A percentile compares a stretch with the other conserved stretches of the same genome.
Conservation (phyloP, 1,140 invertebrate species). For the Leguminivora glycinivorella region DNA sequence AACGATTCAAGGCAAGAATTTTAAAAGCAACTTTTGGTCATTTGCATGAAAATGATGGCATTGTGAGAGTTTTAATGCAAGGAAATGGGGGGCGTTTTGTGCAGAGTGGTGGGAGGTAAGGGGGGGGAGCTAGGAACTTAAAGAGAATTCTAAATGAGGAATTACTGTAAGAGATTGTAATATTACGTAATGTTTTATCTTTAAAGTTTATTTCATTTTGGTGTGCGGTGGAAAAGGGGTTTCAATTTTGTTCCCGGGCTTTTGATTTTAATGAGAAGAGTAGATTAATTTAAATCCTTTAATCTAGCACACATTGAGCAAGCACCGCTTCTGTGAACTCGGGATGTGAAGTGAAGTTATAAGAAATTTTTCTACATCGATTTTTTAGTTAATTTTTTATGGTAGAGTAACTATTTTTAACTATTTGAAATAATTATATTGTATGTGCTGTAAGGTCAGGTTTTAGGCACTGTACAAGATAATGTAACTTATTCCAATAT, state of each 20-base stretch:
- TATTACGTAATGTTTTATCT: neutral
- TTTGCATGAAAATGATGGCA: slow-evolving; percentile 25
- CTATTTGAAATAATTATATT: too few relatives aligned
- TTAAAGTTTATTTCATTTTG: neutral
- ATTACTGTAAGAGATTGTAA: neutral
- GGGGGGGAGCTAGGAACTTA: neutral
- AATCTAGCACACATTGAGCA: too few relatives aligned
- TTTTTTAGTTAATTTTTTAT: too few relatives aligned
- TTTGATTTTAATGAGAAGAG: neutral
- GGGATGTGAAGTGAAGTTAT: too few relatives aligned
- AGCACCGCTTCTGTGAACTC: too few relatives aligned
- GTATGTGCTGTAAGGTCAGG: too few relatives aligned
- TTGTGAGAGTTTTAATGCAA: slow-evolving; percentile 28
- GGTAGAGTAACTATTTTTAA: too few relatives aligned
- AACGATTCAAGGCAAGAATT: slow-evolving; percentile 15
- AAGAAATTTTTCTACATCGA: too few relatives aligned
- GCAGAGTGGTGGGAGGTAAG: slow-evolving; percentile 5
- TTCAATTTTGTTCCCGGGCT: neutral
- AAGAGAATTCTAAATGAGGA: slow-evolving; percentile 22
- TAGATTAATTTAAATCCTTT: too few relatives aligned
- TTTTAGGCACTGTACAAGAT: too few relatives aligned
- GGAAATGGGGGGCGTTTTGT: slow-evolving; percentile 25
- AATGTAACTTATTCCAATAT: too few relatives aligned
- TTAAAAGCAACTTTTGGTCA: slow-evolving; percentile 28
- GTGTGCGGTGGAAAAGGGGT: neutral